Evolutionary conservation across 1,140 invertebrate genomes (phyloP).

Genomic region (Monomorium pharaonis): DNA sequence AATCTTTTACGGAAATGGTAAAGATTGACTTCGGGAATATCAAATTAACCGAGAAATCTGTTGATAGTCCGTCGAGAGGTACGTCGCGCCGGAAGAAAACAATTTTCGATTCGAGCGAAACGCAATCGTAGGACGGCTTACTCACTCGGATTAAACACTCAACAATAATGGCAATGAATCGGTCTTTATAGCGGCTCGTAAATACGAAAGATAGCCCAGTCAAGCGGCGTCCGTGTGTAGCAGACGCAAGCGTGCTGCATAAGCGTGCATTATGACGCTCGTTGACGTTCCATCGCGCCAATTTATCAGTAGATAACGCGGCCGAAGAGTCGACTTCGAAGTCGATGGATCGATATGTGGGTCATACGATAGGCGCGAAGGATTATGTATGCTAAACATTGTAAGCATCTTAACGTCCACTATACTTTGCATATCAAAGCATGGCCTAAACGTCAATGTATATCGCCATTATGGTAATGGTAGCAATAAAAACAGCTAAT

Average conservation of each 20-base stretch:
- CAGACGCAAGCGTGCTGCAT: background rate
- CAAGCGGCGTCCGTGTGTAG: background rate
- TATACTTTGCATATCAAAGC: background rate
- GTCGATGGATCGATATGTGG: slow-evolving; percentile 38
- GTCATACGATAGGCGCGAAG: slow-evolving; percentile 11
- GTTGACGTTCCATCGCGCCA: background rate
- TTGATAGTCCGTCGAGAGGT: background rate
- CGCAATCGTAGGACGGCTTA: background rate
- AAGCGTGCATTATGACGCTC: background rate
- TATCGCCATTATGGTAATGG: background rate
- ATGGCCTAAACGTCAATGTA: background rate
- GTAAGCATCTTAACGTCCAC: background rate
- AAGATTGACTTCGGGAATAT: background rate
- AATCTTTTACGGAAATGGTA: background rate
- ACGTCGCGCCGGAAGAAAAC: background rate
- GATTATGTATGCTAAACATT: background rate
- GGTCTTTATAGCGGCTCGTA: slow-evolving; percentile 23
- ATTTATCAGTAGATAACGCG: slow-evolving; percentile 22
- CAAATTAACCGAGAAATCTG: slow-evolving; percentile 1
- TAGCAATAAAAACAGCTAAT: background rate
- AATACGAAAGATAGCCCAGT: slow-evolving; percentile 26
- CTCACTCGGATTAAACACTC: slow-evolving; percentile 11
- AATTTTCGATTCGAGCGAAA: background rate
- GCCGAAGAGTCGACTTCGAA: slow-evolving; percentile 11
- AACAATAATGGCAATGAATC: slow-evolving; percentile 7